phyloP scores from a whole-genome alignment of 2,113 vertebrate species.

The Orcinus orca region DNA sequence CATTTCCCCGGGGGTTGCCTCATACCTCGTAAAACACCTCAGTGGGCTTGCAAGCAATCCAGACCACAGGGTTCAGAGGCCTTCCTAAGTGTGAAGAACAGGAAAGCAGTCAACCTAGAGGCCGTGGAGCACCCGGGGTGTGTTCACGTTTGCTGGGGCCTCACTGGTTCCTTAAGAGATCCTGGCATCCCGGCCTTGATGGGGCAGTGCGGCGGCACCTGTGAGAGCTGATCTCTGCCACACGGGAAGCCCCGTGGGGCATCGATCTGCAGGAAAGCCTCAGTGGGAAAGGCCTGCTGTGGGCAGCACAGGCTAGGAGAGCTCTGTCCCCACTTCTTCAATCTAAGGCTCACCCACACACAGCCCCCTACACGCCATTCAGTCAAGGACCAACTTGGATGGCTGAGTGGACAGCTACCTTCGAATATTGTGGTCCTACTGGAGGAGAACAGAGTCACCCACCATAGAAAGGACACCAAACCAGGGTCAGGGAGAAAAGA shows the following conservation, averaged over 20 bases:
- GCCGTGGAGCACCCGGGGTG: accelerated
- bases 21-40: background rate
- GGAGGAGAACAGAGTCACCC: background rate
- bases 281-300: background rate
- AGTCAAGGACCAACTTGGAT: background rate
- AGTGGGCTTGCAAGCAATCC: background rate
- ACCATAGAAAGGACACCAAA: background rate
- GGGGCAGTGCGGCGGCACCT: accelerated
- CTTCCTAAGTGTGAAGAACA: background rate
- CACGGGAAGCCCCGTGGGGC: accelerated
- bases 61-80: background rate
- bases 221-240: background rate
- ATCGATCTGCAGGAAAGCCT: background rate
- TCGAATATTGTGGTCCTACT: background rate
- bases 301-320: background rate
- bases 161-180: background rate
- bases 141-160: background rate
- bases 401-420: accelerated
- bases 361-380: background rate
- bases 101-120: background rate
- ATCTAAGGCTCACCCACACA: background rate
- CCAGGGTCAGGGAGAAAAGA: background rate
- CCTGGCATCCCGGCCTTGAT: background rate
- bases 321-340: background rate
- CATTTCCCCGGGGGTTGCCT: too few species aligned